Evolutionary conservation across 2,113 vertebrate genomes (phyloP), one percentile per base, ranked within the genome.

Genomic region (Nannobrachium achirus): DNA sequence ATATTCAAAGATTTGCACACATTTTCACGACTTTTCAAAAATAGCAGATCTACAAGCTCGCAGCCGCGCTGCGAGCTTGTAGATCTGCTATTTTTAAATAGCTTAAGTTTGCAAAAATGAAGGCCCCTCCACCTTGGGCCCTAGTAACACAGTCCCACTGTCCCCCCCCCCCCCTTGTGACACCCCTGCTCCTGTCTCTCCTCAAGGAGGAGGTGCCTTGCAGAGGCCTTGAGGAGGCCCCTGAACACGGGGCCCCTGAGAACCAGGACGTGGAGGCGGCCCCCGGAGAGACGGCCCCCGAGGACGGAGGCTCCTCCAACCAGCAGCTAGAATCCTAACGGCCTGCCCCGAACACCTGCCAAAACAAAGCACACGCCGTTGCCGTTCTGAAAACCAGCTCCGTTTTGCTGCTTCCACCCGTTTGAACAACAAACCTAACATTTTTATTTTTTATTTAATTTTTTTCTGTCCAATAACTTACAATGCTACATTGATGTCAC

Each of bases 261-360:
- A 72, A 56, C 73, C 79, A 80, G 63, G 80, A 84, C 55, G 56
- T n/a, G 7, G 84, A 87, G 69, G 69, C 70, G 45, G 78, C 71
- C 0, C 65, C 25, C 18, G 86, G 80, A 88, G 89, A 90, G 80
- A 50, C 66, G 3, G 0, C 1, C 15, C 39, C 45, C 11, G 1
- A 49, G 3, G 14, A 1, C 18, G 18, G n/a, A 19, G 33, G 56
- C 58, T 38, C 19, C 61, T 48, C 40, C 39, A 76, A 3, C 63
- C 14, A 15, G 58, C 76, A 40, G 56, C 14, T 20, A 33, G 45
- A 65, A 50, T 33, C 40, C 41, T 66, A 59, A 25, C 73, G 69
- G 55, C 51, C 66, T n/a, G n/a, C n/a, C 57, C 3, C 3, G 6
- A 52, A 65, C 39, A 77, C 33, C 63, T 44, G 50, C 42, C 53